phyloP scores from a whole-genome alignment of 2,797 vertebrate species.

The Myotis myotis region DNA sequence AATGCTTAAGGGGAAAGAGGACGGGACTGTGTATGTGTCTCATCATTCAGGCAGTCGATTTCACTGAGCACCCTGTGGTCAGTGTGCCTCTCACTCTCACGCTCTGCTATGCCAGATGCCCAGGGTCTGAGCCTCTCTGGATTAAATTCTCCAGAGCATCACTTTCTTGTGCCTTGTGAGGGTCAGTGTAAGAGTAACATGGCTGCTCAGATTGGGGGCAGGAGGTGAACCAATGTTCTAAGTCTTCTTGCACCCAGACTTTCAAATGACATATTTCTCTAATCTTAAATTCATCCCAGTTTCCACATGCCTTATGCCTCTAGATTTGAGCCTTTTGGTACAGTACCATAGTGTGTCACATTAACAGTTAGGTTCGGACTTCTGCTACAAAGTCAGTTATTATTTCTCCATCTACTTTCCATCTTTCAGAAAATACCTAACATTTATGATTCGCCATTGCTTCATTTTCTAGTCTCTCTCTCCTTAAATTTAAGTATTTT shows the following conservation, averaged over 20 bases:
- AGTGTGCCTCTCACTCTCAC: background rate
- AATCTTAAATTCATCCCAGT: background rate
- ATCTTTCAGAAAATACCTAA: constrained; percentile 1
- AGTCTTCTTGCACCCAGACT: background rate
- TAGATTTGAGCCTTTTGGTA: background rate
- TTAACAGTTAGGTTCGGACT: background rate
- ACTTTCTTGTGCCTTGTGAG: background rate
- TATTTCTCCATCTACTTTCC: background rate
- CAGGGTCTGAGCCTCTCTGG: background rate
- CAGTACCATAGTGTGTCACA: background rate
- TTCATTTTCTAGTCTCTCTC: background rate
- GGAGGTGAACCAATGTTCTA: background rate
- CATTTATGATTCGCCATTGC: background rate
- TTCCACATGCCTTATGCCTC: background rate
- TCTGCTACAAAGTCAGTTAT: background rate
- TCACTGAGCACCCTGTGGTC: background rate
- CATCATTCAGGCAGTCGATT: background rate
- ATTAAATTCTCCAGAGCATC: background rate
- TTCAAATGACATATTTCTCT: background rate
- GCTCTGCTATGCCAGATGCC: background rate
- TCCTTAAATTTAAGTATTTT: background rate
- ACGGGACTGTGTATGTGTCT: background rate
- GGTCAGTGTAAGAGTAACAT: background rate
- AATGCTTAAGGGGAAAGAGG: background rate
- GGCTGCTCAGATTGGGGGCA: background rate